Evolutionary conservation across 1,140 invertebrate species (phyloP), one percentile per base, ranked within the genome.

Genomic region (Pogonognathellus flavescens): DNA sequence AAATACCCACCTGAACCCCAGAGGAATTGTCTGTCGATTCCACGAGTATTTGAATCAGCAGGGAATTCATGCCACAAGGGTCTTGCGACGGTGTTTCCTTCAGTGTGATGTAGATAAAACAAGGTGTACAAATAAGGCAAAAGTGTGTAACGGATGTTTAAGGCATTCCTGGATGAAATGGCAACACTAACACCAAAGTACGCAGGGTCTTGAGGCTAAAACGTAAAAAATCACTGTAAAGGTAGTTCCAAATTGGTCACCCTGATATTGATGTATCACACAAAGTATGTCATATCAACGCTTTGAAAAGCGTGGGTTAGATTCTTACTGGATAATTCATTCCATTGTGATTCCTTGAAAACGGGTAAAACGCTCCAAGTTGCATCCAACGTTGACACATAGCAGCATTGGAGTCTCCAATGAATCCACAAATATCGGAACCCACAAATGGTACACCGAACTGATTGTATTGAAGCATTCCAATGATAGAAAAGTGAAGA

Each of bases 371-470:
- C 16, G 91, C 91, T 41, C 93, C 93, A 5, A 92, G 84, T 85
- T 91, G 76, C 88, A 88, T 89, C 91, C 91, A 92, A 22, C 91
- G 62, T 31, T 86, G 88, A 84, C 91, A 92, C n/a, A 92, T 84
- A 83, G 90, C 89, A 9, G 87, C 88, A 20, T 90, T 92, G 1
- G 92, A 90, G 49, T 91, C 88, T 0, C 89, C 89, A 82, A 59
- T 86, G 89, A 92, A 93, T n/a, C 93, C 93, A 89, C 93, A 93
- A 82, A 93, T 92, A 88, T 93, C 92, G 13, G 92, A 91, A 9
- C 93, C 93, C 83, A 92, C 91, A 87, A 91, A 89, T 9, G 92
- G 91, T 14, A 92, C 90, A 49, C 93, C 93, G 89, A 92, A 93
- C 84, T 93, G 88, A 86, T 91, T 92, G 52, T 55, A 87, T 31